Conservation (phyloP, 2,797 vertebrate species). For the Parotocinclus haroldoi region DNA sequence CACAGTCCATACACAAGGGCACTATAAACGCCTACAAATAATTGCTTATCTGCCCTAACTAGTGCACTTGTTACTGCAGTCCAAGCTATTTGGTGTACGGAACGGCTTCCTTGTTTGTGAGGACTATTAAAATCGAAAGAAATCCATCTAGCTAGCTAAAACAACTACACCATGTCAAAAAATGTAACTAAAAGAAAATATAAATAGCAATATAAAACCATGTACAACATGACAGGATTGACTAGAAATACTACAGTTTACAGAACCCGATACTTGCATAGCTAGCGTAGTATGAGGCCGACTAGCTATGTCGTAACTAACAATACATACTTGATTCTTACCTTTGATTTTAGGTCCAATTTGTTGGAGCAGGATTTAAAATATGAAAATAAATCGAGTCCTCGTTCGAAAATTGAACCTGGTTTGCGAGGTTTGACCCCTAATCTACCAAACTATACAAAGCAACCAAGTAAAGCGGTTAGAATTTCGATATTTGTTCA, state of each 20-base stretch:
- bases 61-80: neutral
- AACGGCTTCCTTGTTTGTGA: constrained; percentile 7
- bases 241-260: too few species aligned
- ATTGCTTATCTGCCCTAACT: neutral
- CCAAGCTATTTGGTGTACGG: neutral
- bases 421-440: too few species aligned
- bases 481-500: constrained; percentile 30
- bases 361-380: too few species aligned
- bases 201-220: too few species aligned
- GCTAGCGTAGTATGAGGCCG: too few species aligned
- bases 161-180: neutral
- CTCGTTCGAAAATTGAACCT: too few species aligned
- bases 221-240: too few species aligned
- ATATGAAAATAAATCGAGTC: too few species aligned
- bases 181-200: constrained; percentile 4
- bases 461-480: too few species aligned
- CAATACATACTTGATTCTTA: neutral
- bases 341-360: neutral
- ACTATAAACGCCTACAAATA: neutral
- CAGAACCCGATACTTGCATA: neutral
- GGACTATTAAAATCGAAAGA: too few species aligned
- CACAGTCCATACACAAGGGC: neutral
- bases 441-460: too few species aligned
- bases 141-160: neutral
- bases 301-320: too few species aligned